These are phyloP conservation scores for Lutjanus argentimaculatus DNA, from an alignment of 2,797 vertebrate species.

Conservation along the genomic window DNA sequence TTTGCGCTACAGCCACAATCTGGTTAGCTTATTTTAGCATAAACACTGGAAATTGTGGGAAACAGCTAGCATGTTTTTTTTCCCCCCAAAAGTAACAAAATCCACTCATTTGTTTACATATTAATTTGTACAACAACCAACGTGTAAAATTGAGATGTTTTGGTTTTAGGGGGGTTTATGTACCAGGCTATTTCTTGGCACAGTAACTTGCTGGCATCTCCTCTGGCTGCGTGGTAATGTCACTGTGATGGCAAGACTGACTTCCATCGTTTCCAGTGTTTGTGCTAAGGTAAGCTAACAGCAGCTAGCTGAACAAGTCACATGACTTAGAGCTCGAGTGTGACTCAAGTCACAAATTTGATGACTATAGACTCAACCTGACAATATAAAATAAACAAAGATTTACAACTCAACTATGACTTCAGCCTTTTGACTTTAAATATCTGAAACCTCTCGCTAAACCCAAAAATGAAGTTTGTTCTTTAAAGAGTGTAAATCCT, in stretches of 20 bases:
- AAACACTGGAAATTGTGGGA: neutral
- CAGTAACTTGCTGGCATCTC: neutral
- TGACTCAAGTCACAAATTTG: no score
- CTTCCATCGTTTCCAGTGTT: constrained; percentile 15
- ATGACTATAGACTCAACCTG: no score
- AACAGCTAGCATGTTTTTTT: neutral
- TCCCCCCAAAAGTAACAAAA: neutral
- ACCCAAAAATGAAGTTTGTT: no score
- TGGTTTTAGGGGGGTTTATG: neutral
- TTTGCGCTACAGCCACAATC: neutral
- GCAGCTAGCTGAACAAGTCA: neutral
- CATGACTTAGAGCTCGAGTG: no score
- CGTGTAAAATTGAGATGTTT: neutral
- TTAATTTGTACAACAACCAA: neutral
- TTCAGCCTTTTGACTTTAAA: no score
- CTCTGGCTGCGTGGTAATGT: constrained; percentile 2
- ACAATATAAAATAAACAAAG: no score
- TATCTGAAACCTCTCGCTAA: no score
- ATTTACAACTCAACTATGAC: no score
- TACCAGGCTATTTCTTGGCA: neutral
- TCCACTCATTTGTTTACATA: no score
- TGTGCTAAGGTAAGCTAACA: constrained; percentile 1
- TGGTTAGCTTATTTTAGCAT: neutral
- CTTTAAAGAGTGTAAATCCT: no score
- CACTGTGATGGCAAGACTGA: neutral